Base-by-base conservation (phyloP, 2,797 vertebrate species). In the Spheniscus humboldti region DNA sequence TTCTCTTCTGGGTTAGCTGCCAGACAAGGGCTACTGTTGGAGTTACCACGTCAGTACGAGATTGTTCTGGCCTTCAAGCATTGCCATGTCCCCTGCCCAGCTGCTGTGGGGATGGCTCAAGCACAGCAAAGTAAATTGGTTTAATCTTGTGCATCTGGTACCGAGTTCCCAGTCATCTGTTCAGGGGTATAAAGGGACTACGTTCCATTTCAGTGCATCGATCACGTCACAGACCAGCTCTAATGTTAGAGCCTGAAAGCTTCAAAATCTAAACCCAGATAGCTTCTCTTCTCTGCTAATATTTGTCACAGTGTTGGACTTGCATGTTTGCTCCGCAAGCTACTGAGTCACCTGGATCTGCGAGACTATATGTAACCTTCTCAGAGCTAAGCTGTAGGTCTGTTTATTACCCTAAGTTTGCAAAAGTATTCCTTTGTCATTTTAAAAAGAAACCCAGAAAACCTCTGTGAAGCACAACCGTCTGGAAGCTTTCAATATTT, bases 101-200 rank as follows among this genome's bases (percentile, higher is more conserved):
- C 90, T 93, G 86, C 86, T 77, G 19, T 2, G 4, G 63, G 24
- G 41, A 88, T 80, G 75, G 86, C 53, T 93, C 68, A 74, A 84
- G 64, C 91, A 76, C 37, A 43, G 52, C 77, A 77, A 76, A 89
- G 63, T 64, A 87, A 92, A 92, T 90, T 67, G 63, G 56, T 92
- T 96, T 95, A 91, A 93, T 82, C 92, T 71, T 72, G 67, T 67
- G 80, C 77, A 95, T 85, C 93, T 95, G 77, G 52, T 80, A 50
- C 28, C 2, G 23, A 91, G 83, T 57, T 83, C 31, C 71, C 56
- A 68, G 39, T 94, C 56, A 66, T 74, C 81, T 96, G 57, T 57
- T 68, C 19, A 41, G 45, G 52, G 39, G 33, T 50, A 62, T 59
- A 83, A 87, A 90, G 72, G 53, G 64, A 62, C 63, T 63, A 55